Percentiles rank a stretch among this genome's conserved stretches.
Conservation (phyloP, 2,888 invertebrate species). For the Dynastes tityus region DNA sequence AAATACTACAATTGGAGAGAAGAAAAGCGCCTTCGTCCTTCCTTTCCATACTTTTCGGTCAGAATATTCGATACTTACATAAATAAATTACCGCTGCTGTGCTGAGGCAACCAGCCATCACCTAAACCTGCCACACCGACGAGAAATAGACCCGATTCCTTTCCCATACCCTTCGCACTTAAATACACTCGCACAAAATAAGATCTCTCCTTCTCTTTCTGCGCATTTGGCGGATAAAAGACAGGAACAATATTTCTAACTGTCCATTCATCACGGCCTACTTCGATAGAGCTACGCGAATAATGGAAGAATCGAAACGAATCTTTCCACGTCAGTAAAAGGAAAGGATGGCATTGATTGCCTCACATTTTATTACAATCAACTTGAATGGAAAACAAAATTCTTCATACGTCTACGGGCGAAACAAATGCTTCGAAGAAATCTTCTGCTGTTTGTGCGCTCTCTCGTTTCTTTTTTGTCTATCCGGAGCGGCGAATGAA, state of each 20-base stretch:
- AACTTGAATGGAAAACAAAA: constrained; percentile 48
- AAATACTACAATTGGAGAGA: constrained; percentile 20
- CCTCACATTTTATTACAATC: constrained; percentile 54
- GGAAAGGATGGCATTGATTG: constrained; percentile 57
- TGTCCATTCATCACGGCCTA: constrained; percentile 59
- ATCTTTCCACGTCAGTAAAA: constrained; percentile 54
- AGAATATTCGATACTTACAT: constrained; percentile 26
- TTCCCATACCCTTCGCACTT: constrained; percentile 3
- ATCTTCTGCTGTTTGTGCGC: constrained; percentile 13
- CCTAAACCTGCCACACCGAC: constrained; percentile 5
- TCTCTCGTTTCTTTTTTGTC: constrained; percentile 8
- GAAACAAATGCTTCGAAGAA: constrained; percentile 33
- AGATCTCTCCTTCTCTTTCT: constrained; percentile 29
- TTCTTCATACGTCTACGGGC: constrained; percentile 33
- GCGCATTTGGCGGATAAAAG: constrained; percentile 51
- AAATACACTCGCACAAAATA: constrained; percentile 47
- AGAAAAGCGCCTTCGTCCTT: constrained; percentile 15
- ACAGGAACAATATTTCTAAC: constrained; percentile 59
- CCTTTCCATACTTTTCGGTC: background rate
- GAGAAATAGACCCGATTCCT: constrained; percentile 10
- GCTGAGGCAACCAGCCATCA: constrained; percentile 32
- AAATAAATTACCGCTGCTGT: constrained; percentile 32
- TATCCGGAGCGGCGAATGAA: background rate
- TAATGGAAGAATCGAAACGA: constrained; percentile 58
- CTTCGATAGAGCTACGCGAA: constrained; percentile 56